Base-by-base conservation (phyloP, 2,888 invertebrate species). In the Steromphala cineraria region DNA sequence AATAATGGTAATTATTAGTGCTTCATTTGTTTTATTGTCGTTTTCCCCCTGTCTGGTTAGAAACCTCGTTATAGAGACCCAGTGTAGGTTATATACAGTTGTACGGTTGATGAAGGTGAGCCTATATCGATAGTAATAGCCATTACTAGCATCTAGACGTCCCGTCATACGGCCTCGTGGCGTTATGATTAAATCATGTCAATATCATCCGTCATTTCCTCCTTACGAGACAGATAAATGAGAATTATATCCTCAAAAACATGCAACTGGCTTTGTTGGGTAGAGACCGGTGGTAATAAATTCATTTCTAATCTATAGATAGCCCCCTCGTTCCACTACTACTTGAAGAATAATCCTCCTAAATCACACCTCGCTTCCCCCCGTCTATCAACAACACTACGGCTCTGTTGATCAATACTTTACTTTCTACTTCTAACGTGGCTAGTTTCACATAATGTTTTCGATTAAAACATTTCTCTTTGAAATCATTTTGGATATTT, bases 291-390 rank as follows among this genome's bases (percentile, higher is more conserved):
- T 28, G 24, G 62, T 24, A 62, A 62, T 62, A 62, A 62, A 62
- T 62, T 62, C 62, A 62, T 62, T 62, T 62, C 62, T 62, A 62
- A 62, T 62, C 62, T 62, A 21, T 62, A 62, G 62, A 62, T 62
- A 62, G 24, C 62, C 62, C 17, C 28, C 24, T 24, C 62, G 62
- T 62, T 28, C 28, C 62, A n/a, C 62, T 13, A 56, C 28, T 28
- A 62, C 62, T 62, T 24, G 15, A 28, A 62, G 28, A 62, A 28
- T 62, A 62, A 62, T 62, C 28, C 62, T 28, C 28, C 19, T 21
- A 28, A 24, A 62, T 62, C 62, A 62, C 62, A 24, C 28, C 10
- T 28, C 24, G 28, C 24, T 62, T 24, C 62, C 24, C 21, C 24
- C 28, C 46, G 46, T 46, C 46, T 13, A 46, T 46, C 46, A 46